Percentiles rank a stretch among this genome's conserved stretches.
phyloP scores from a whole-genome alignment of 2,797 vertebrate genomes.

The Mastacembelus armatus region DNA sequence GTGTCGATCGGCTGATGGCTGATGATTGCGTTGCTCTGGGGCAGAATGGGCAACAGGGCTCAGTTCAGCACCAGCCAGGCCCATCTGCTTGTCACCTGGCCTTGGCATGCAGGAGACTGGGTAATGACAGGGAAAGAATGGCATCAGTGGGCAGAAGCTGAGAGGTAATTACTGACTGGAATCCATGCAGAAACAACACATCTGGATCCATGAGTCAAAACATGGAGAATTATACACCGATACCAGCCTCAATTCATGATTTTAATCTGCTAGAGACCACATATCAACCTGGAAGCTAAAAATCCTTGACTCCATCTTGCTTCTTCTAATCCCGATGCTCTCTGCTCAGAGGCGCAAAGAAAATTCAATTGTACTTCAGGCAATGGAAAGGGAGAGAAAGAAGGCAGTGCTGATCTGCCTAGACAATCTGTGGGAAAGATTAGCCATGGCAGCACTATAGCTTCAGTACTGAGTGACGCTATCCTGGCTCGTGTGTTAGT shows the following conservation, averaged over 20 bases:
- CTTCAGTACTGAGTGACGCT: slow-evolving; percentile 55
- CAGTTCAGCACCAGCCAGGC: slow-evolving; percentile 80
- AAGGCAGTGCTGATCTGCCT: slow-evolving; percentile 58
- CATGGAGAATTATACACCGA: slow-evolving; percentile 57
- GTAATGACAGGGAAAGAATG: slow-evolving; percentile 88
- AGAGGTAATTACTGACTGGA: slow-evolving; percentile 87
- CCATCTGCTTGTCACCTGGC: slow-evolving; percentile 89
- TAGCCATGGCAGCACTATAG: slow-evolving; percentile 67
- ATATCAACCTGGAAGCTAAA: slow-evolving; percentile 54
- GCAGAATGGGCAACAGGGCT: slow-evolving; percentile 56
- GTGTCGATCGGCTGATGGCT: slow-evolving; percentile 43
- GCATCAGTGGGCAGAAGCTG: slow-evolving; percentile 80
- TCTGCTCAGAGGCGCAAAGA: slow-evolving; percentile 52
- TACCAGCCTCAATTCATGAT: slow-evolving; percentile 51
- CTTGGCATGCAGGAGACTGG: slow-evolving; percentile 80
- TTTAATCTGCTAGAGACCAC: slow-evolving; percentile 53
- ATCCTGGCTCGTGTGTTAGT: slow-evolving; percentile 55
- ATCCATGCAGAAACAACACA: slow-evolving; percentile 90
- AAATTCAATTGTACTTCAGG: slow-evolving; percentile 67
- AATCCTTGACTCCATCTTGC: slow-evolving; percentile 53
- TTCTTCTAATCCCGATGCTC: slow-evolving; percentile 64
- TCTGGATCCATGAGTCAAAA: slow-evolving; percentile 84
- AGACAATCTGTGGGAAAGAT: slow-evolving; percentile 70
- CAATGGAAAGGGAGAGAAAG: slow-evolving; percentile 47
- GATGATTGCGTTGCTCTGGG: slow-evolving; percentile 41